Percentiles rank a stretch among this genome's conserved stretches.
Conservation (phyloP, 2,888 invertebrate genomes). For the Muscina levida region DNA sequence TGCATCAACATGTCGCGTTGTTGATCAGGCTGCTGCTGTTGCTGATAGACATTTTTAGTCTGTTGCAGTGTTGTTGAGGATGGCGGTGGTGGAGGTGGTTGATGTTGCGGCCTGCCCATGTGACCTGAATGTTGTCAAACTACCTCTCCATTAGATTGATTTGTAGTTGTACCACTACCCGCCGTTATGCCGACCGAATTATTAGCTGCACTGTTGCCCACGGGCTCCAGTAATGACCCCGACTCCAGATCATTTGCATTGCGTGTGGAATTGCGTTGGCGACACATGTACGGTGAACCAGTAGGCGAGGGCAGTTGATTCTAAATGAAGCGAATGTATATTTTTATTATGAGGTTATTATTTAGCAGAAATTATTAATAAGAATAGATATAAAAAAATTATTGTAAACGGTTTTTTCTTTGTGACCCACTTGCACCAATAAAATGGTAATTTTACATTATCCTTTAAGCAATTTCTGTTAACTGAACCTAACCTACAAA, state of each 20-base stretch:
- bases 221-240: constrained; percentile 77
- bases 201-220: constrained; percentile 68
- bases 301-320: constrained; percentile 86
- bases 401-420: too few species aligned
- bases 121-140: constrained; percentile 78
- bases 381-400: too few species aligned
- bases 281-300: constrained; percentile 89
- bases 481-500: too few species aligned
- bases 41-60: constrained; percentile 61
- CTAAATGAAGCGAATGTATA: constrained; percentile 65
- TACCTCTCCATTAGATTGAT: constrained; percentile 72
- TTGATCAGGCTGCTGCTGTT: constrained; percentile 47
- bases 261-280: constrained; percentile 87
- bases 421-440: too few species aligned
- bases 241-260: constrained; percentile 79
- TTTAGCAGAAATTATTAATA: too few species aligned
- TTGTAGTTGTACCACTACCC: constrained; percentile 40
- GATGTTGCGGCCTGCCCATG: constrained; percentile 63
- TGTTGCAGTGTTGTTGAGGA: constrained; percentile 53
- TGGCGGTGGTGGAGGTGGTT: not conserved
- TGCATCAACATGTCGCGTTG: constrained; percentile 44
- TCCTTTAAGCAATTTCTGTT: too few species aligned
- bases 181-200: constrained; percentile 52
- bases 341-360: too few species aligned
- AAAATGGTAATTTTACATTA: too few species aligned